Percentiles rank a stretch among this genome's conserved stretches.
Evolutionary conservation across 1,140 invertebrate genomes (phyloP).

Genomic region (Drosophila murphyi): DNA sequence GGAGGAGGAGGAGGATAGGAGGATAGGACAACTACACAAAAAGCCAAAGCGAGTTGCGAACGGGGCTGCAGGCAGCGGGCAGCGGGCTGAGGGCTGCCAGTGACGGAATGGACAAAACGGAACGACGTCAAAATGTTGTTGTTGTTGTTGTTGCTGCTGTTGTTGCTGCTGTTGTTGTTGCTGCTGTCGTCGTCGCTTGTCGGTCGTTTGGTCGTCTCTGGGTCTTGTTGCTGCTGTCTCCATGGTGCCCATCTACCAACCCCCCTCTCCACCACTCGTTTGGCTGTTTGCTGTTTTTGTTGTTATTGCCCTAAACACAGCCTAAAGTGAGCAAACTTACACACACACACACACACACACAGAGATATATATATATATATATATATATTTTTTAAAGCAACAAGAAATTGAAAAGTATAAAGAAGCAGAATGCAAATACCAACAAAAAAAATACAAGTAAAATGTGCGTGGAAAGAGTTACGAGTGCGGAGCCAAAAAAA

Average conservation of each 20-base stretch:
- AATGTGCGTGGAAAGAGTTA: conserved; percentile 30
- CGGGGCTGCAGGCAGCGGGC: background rate
- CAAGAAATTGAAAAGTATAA: conserved; percentile 30
- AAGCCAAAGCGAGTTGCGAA: background rate
- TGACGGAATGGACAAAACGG: conserved; percentile 38
- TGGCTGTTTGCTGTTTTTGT: conserved; percentile 36
- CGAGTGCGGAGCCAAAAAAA: background rate
- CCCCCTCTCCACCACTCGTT: background rate
- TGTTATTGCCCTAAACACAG: conserved; percentile 3
- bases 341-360: no score
- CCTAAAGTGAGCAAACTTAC: conserved; percentile 28
- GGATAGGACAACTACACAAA: background rate
- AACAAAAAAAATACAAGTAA: conserved; percentile 5
- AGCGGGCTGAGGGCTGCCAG: no score
- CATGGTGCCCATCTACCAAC: background rate
- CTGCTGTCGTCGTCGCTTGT: conserved; percentile 41
- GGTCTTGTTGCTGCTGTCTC: conserved; percentile 42
- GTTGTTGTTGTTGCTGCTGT: background rate
- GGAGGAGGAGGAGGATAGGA: background rate
- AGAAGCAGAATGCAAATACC: background rate
- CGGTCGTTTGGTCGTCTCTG: conserved; percentile 33
- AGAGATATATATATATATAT: background rate
- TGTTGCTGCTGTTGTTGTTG: conserved; percentile 13
- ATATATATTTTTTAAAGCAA: conserved; percentile 32
- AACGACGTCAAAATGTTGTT: conserved; percentile 26